phyloP scores from a whole-genome alignment of 2,888 invertebrate genomes.

The Macrosoma leucophasiata region DNA sequence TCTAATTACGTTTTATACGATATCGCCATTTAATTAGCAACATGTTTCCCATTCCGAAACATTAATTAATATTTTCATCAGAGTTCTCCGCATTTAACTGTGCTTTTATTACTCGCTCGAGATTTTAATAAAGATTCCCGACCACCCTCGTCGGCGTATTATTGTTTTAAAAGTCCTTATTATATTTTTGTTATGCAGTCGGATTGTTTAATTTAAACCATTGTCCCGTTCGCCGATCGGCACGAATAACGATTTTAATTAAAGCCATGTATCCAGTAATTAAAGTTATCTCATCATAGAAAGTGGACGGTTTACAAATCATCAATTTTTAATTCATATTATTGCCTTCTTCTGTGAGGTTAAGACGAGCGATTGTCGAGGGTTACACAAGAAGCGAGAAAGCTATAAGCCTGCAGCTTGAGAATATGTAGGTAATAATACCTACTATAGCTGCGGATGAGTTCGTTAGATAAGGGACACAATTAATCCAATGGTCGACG shows the following conservation, averaged over 20 bases:
- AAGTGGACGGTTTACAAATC: too few relatives aligned
- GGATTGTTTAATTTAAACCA: too few relatives aligned
- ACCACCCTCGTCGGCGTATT: conserved; percentile 65
- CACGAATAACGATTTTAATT: too few relatives aligned
- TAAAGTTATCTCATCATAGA: too few relatives aligned
- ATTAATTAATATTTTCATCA: conserved; percentile 75
- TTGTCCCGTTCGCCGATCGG: too few relatives aligned
- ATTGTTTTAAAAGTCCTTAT: conserved; percentile 63
- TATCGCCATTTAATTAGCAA: conserved; percentile 76
- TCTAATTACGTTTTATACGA: conserved; percentile 74
- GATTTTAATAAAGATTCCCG: conserved; percentile 74
- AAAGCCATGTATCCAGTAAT: too few relatives aligned
- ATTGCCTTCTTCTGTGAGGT: too few relatives aligned
- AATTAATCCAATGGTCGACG: conserved; percentile 55
- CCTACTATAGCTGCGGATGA: conserved; percentile 33
- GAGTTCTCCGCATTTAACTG: conserved; percentile 71
- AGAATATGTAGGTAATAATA: too few relatives aligned
- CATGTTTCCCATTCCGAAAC: conserved; percentile 73
- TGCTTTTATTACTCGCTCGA: conserved; percentile 71
- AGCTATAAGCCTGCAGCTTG: background rate
- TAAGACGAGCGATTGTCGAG: too few relatives aligned
- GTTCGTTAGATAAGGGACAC: conserved; percentile 54
- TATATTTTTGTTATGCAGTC: conserved; percentile 56
- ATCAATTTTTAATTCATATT: too few relatives aligned
- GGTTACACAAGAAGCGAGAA: too few relatives aligned